Evolutionary conservation across 2,113 vertebrate genomes (phyloP).

Genomic region (Phoxinus phoxinus): DNA sequence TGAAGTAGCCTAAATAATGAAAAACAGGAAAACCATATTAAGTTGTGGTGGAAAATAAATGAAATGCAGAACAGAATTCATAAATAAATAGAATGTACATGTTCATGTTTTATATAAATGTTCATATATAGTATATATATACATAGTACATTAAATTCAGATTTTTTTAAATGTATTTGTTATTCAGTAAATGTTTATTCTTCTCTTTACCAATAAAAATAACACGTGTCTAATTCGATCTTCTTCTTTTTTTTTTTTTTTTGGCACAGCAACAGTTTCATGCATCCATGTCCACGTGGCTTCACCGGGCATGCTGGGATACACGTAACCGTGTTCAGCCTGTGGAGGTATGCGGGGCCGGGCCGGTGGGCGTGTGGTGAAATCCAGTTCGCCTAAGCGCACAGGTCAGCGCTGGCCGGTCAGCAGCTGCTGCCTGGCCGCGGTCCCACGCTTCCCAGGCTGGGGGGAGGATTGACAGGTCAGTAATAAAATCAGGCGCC

Average conservation of each 20-base stretch:
- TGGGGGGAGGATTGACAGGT: constrained; percentile 95
- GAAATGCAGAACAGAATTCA: background rate
- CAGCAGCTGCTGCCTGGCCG: constrained; percentile 97
- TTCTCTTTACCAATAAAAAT: background rate
- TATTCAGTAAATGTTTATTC: background rate
- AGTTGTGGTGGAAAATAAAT: background rate
- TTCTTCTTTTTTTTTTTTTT: background rate
- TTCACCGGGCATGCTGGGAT: constrained; percentile 15
- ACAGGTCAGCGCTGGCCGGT: constrained; percentile 79
- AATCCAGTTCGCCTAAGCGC: constrained; percentile 59
- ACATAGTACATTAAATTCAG: too few relatives aligned
- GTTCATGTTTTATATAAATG: background rate
- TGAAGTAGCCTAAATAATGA: background rate
- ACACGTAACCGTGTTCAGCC: constrained; percentile 38
- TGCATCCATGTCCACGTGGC: constrained; percentile 4
- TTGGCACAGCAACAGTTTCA: background rate
- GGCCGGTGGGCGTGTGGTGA: constrained; percentile 54
- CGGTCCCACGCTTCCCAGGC: constrained; percentile 96
- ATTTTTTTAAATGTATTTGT: background rate
- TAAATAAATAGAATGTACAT: background rate
- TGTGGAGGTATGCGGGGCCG: constrained; percentile 57
- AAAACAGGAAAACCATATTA: background rate
- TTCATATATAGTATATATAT: background rate
- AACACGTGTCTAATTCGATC: background rate
- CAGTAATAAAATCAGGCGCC: constrained; percentile 99